phyloP scores from a whole-genome alignment of 2,113 vertebrate species.

The Turnix velox region DNA sequence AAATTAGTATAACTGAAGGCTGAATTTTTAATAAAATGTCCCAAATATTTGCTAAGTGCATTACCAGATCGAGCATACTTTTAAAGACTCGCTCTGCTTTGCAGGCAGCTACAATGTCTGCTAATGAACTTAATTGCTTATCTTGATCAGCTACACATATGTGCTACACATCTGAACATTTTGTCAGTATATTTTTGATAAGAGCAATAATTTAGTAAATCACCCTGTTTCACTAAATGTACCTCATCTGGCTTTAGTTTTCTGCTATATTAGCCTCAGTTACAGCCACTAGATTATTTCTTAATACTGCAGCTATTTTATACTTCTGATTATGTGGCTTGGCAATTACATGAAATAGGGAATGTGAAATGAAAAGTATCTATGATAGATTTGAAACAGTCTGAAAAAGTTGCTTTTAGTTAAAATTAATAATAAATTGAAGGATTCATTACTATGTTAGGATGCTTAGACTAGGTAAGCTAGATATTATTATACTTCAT shows the following conservation, averaged over 20 bases:
- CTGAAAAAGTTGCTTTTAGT: neutral
- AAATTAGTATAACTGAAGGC: constrained; percentile 8
- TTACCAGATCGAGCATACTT: neutral
- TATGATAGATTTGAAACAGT: neutral
- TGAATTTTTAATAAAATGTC: constrained; percentile 5
- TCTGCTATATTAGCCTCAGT: constrained; percentile 1
- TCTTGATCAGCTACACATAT: neutral
- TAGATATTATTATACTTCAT: neutral
- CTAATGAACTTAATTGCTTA: neutral
- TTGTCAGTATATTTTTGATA: neutral
- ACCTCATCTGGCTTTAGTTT: neutral
- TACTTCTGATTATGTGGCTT: neutral
- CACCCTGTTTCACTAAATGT: neutral
- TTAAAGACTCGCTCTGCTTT: neutral
- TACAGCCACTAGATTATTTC: neutral
- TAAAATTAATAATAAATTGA: neutral
- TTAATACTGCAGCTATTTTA: neutral
- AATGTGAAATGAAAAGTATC: neutral
- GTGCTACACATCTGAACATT: neutral
- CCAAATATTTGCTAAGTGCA: neutral
- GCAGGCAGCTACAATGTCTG: neutral
- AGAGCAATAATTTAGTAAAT: neutral
- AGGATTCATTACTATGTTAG: neutral
- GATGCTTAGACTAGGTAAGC: neutral
- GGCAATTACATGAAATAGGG: neutral